phyloP scores from a whole-genome alignment of 2,113 vertebrate genomes.

The Ciconia maguari region DNA sequence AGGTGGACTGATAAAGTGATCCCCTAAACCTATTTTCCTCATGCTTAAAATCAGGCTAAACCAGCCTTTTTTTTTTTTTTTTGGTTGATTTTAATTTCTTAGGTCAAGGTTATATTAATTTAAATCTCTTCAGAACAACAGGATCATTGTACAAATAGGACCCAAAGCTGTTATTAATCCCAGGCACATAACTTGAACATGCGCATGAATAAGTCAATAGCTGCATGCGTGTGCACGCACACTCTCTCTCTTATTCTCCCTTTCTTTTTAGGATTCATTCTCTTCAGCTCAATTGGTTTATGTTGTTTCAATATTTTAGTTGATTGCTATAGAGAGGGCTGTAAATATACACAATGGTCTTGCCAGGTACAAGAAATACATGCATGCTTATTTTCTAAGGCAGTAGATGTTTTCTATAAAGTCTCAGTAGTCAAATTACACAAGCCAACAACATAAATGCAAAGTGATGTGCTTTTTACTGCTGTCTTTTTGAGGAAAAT shows the following conservation, averaged over 20 bases:
- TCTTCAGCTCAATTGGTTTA: background rate
- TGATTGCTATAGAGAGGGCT: background rate
- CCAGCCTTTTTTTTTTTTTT: background rate
- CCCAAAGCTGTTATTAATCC: background rate
- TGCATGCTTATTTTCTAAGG: background rate
- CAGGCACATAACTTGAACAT: background rate
- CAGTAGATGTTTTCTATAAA: background rate
- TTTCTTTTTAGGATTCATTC: background rate
- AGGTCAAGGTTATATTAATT: background rate
- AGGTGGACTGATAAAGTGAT: background rate
- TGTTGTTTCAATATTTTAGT: constrained; percentile 55
- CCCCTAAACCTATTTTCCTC: background rate
- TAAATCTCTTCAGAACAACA: background rate
- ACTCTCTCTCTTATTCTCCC: background rate
- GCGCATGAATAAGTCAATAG: background rate
- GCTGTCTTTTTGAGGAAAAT: constrained; percentile 5
- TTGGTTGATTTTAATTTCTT: background rate
- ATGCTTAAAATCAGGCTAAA: background rate
- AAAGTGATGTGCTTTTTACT: constrained; percentile 24
- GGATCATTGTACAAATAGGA: background rate
- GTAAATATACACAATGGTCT: background rate
- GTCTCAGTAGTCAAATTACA: background rate
- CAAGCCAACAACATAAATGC: background rate
- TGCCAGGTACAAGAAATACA: constrained; percentile 32
- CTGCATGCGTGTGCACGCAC: background rate